Conservation (phyloP, 2,797 vertebrate species). For the Catamblyrhynchus diadema region DNA sequence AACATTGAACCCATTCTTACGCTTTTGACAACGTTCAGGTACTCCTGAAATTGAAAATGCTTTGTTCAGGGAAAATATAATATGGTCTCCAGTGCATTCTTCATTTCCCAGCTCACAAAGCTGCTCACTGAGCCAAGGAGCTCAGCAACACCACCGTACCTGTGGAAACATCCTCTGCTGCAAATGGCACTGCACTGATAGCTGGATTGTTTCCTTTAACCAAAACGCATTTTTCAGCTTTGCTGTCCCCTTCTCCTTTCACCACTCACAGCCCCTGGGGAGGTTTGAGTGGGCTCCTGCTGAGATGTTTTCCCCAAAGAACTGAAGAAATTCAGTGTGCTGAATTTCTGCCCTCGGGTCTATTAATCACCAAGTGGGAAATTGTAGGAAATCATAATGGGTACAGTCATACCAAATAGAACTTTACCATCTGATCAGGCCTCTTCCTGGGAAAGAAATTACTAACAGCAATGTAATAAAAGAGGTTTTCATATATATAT, state of each 20-base stretch:
- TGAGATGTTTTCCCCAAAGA: background rate
- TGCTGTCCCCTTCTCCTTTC: background rate
- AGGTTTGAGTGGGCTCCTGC: background rate
- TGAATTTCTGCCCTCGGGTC: background rate
- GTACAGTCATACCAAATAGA: background rate
- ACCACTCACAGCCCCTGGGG: background rate
- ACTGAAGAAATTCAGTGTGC: accelerated
- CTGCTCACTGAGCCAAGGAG: background rate
- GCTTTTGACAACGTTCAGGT: background rate
- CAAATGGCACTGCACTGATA: background rate
- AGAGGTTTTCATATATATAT: background rate
- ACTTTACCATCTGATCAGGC: background rate
- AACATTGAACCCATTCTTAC: background rate
- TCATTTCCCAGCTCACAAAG: background rate
- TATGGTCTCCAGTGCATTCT: accelerated
- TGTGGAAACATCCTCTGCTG: background rate
- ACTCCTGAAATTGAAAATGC: background rate
- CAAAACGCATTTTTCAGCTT: background rate
- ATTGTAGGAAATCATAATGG: background rate
- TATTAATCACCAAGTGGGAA: background rate
- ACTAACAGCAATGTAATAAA: background rate
- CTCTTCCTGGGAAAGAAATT: background rate
- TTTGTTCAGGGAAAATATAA: background rate
- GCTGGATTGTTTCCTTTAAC: background rate
- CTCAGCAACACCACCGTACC: background rate